Evolutionary conservation across 1,140 invertebrate species (phyloP).

Genomic region (Cydia splendana): DNA sequence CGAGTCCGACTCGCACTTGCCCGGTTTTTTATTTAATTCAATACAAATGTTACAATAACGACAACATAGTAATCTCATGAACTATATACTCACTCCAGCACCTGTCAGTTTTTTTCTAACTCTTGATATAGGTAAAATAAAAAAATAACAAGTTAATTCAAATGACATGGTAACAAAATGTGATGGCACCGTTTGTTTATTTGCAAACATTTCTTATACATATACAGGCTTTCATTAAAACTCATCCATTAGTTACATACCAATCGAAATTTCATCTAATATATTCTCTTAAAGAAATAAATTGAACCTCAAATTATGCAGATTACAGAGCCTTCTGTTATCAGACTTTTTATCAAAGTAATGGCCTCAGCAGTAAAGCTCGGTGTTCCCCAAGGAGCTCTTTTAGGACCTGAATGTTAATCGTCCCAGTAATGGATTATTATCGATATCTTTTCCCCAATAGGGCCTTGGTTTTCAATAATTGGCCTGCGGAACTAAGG

Average conservation of each 20-base stretch:
- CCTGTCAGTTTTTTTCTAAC: no score
- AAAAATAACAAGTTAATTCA: background rate
- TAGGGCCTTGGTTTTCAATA: slow-evolving; percentile 1
- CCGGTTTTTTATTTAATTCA: no score
- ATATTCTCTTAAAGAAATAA: slow-evolving; percentile 4
- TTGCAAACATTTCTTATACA: no score
- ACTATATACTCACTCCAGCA: no score
- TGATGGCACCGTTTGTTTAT: no score
- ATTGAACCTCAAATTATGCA: slow-evolving; percentile 5
- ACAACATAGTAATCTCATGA: no score
- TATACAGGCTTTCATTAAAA: no score
- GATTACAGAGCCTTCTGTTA: slow-evolving; percentile 18
- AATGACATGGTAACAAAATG: no score
- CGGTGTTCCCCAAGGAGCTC: background rate
- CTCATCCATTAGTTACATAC: background rate
- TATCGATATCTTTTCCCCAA: slow-evolving; percentile 15
- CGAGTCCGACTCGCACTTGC: no score
- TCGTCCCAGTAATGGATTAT: slow-evolving; percentile 11
- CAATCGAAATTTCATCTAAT: background rate
- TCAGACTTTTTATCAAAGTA: slow-evolving; percentile 6
- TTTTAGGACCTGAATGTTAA: slow-evolving; percentile 10
- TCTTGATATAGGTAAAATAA: background rate
- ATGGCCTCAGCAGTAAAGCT: slow-evolving; percentile 11
- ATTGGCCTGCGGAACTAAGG: background rate
- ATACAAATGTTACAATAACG: no score